These are phyloP conservation scores for Cephalopachus bancanus DNA, from an alignment of 2,797 vertebrate genomes.

Conservation along the genomic window DNA sequence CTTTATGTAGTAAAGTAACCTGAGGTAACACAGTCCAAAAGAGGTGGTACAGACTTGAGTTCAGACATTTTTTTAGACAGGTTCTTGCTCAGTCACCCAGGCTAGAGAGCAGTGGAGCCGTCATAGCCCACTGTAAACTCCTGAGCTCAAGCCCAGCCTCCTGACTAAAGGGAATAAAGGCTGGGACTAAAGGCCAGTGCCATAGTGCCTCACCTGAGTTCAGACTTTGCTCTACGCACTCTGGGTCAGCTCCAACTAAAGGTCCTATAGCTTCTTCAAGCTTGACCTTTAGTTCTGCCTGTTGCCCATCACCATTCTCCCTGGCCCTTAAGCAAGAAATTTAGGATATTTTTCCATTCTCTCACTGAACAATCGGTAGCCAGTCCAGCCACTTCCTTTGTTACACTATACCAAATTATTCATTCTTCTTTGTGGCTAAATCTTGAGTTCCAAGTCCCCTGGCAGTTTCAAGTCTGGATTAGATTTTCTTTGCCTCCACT, in stretches of 20 bases:
- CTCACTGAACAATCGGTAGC: constrained; percentile 18
- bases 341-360: constrained; percentile 11
- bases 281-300: background rate
- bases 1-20: constrained; percentile 46
- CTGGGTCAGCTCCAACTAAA: background rate
- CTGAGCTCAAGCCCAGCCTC: background rate
- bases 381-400: constrained; percentile 46
- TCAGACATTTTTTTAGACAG: background rate
- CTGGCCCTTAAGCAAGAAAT: background rate
- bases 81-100: background rate
- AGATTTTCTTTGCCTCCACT: background rate
- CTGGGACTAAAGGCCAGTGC: background rate
- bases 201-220: background rate
- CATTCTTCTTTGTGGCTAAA: constrained; percentile 5
- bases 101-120: background rate
- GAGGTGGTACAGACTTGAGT: background rate
- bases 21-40: constrained; percentile 3
- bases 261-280: background rate
- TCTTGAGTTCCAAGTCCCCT: background rate
- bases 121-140: background rate
- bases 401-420: constrained; percentile 7
- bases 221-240: background rate
- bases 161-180: background rate
- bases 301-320: background rate
- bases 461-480: background rate